A percentile compares a stretch with the other conserved stretches of the same genome.
These are phyloP conservation scores for Drosophila watanabei DNA, from an alignment of 1,140 invertebrate genomes.

Conservation along the genomic window DNA sequence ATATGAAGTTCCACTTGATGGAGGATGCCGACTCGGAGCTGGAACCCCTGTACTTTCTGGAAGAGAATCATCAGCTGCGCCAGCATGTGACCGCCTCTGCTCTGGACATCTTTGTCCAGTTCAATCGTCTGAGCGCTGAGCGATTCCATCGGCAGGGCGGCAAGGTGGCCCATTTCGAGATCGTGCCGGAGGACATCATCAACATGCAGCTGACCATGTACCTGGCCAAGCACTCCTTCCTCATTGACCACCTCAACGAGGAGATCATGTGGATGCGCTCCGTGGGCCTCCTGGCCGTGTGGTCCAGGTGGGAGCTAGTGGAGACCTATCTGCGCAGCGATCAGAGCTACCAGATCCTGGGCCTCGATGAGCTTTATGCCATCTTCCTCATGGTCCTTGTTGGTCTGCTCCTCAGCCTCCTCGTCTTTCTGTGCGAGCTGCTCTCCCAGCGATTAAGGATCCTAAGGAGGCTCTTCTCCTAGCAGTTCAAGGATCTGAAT, in stretches of 20 bases:
- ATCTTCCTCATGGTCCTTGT: constrained; percentile 47
- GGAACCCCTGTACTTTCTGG: constrained; percentile 42
- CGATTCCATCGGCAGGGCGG: not conserved
- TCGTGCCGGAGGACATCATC: constrained; percentile 63
- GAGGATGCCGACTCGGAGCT: not conserved
- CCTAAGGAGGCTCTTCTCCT: constrained; percentile 8
- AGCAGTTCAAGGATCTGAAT: not conserved
- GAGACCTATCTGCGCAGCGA: constrained; percentile 9
- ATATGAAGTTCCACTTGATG: constrained; percentile 55
- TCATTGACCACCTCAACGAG: constrained; percentile 67
- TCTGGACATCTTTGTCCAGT: constrained; percentile 50
- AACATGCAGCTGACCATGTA: constrained; percentile 71
- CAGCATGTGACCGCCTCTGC: constrained; percentile 43
- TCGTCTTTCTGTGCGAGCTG: constrained; percentile 55
- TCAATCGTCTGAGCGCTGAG: constrained; percentile 41
- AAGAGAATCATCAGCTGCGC: not conserved
- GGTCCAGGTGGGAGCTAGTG: constrained; percentile 60
- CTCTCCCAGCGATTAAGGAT: constrained; percentile 26
- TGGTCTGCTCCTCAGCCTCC: constrained; percentile 34
- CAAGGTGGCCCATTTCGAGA: constrained; percentile 21
- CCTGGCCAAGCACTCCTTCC: constrained; percentile 68
- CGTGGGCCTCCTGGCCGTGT: constrained; percentile 53
- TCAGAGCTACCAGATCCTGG: constrained; percentile 37
- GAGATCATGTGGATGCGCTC: constrained; percentile 73
- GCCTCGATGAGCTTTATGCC: constrained; percentile 46